Conservation (phyloP, 2,888 invertebrate genomes). For the Julus scanicus region DNA sequence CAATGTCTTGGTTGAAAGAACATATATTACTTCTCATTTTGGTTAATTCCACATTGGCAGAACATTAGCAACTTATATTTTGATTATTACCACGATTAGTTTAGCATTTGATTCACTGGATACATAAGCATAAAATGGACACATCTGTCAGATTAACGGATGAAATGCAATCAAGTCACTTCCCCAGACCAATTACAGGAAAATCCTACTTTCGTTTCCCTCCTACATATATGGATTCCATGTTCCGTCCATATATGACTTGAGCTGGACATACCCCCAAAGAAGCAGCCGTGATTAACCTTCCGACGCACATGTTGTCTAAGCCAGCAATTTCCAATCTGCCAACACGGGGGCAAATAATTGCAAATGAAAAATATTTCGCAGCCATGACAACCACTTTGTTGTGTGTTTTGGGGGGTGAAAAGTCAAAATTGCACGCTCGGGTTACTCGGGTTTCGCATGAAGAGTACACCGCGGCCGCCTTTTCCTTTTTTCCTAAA, state of each 20-base stretch:
- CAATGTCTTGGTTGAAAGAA: no score
- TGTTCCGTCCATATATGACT: not conserved
- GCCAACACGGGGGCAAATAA: not conserved
- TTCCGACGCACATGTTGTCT: not conserved
- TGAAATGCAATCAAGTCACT: not conserved
- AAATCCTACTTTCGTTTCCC: not conserved
- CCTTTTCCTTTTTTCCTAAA: not conserved
- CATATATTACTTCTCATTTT: no score
- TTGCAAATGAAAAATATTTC: constrained; percentile 4
- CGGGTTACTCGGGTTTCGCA: not conserved
- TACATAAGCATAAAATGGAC: not conserved
- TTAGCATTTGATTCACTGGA: not conserved
- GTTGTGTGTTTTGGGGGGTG: constrained; percentile 24
- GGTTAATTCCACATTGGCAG: no score
- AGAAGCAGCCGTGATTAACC: constrained; percentile 12
- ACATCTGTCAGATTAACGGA: not conserved
- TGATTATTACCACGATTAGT: not conserved
- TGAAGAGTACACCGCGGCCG: not conserved
- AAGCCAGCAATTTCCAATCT: constrained; percentile 47
- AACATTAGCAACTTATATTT: not conserved
- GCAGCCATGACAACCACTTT: constrained; percentile 43
- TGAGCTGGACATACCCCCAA: constrained; percentile 5
- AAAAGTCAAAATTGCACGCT: constrained; percentile 25
- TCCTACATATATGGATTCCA: not conserved
- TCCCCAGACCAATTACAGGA: not conserved